Evolutionary conservation across 2,113 vertebrate genomes (phyloP).

Genomic region (Synchiropus splendidus): DNA sequence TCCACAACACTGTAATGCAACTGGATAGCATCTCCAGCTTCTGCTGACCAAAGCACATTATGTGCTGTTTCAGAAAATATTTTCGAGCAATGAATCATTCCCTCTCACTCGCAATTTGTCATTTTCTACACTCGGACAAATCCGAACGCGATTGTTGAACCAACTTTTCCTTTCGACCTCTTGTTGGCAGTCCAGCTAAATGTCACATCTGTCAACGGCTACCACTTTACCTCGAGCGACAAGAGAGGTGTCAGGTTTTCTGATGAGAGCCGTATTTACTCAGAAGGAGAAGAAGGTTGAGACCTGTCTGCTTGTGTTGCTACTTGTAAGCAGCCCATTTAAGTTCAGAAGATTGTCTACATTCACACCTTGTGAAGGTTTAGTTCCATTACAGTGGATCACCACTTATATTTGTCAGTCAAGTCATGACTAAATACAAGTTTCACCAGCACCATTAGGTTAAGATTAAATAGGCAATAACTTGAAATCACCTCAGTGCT

Average conservation of each 20-base stretch:
- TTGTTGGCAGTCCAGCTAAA: slow-evolving; percentile 47
- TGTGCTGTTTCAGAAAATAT: slow-evolving; percentile 15
- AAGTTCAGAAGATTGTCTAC: no score
- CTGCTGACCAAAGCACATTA: slow-evolving; percentile 3
- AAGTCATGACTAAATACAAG: no score
- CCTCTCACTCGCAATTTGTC: slow-evolving; percentile 7
- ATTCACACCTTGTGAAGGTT: no score
- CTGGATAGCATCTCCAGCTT: not conserved
- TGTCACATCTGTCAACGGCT: slow-evolving; percentile 64
- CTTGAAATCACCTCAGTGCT: no score
- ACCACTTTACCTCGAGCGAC: slow-evolving; percentile 60
- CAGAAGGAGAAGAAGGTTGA: slow-evolving; percentile 30
- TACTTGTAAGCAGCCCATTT: no score
- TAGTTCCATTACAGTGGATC: no score
- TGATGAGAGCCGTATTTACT: slow-evolving; percentile 40
- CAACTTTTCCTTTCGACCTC: slow-evolving; percentile 19
- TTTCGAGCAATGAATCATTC: not conserved
- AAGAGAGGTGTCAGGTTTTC: slow-evolving; percentile 60
- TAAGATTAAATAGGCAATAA: no score
- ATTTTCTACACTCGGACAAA: slow-evolving; percentile 14
- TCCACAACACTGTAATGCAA: not conserved
- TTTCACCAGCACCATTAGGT: no score
- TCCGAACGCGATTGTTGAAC: slow-evolving; percentile 16
- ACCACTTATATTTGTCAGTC: no score
- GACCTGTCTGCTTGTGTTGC: slow-evolving; percentile 23